Evolutionary conservation across 2,113 vertebrate species (phyloP).

Genomic region (Progne subis): DNA sequence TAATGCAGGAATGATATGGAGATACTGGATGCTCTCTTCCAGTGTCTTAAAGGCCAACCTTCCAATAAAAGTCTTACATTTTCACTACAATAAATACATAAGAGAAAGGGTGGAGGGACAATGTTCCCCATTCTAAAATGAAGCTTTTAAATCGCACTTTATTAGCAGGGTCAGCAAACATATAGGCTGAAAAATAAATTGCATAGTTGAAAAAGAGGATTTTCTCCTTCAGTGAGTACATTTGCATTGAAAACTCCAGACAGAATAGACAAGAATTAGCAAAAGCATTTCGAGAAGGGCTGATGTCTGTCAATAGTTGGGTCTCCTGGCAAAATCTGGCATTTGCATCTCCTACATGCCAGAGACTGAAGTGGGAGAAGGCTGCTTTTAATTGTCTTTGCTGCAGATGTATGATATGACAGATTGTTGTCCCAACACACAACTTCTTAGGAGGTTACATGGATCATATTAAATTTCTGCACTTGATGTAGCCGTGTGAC

Average conservation of each 20-base stretch:
- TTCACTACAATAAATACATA: neutral
- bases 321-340: neutral
- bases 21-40: neutral
- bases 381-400: neutral
- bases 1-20: neutral
- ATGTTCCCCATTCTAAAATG: neutral
- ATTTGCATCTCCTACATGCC: neutral
- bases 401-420: fast-evolving
- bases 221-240: neutral
- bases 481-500: neutral
- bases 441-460: neutral
- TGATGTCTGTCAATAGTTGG: neutral
- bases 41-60: neutral
- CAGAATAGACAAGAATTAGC: neutral
- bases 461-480: neutral
- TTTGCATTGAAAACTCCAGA: neutral
- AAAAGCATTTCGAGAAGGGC: neutral
- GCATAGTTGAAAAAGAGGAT: neutral
- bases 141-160: neutral
- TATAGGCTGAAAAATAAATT: neutral
- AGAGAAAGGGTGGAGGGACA: neutral
- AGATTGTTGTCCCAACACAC: neutral
- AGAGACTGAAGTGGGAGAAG: neutral
- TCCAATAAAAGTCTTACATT: neutral
- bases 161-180: neutral